These are phyloP conservation scores for Etheostoma cragini DNA, from an alignment of 2,113 vertebrate genomes.

Conservation along the genomic window DNA sequence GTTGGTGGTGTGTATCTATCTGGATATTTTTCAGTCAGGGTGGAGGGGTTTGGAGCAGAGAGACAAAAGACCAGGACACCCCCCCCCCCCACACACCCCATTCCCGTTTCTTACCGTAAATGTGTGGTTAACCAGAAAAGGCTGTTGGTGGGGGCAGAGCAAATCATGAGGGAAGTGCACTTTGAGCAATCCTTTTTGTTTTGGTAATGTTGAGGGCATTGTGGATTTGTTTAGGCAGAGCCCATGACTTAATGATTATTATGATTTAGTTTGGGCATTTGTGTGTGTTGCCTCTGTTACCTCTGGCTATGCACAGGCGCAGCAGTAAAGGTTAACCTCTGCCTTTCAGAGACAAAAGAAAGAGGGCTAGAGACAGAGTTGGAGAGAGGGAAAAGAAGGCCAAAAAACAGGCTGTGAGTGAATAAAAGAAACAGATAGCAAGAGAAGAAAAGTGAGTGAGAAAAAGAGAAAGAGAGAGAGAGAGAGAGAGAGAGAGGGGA, in stretches of 20 bases:
- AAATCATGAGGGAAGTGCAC: slow-evolving; percentile 51
- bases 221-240: slow-evolving; percentile 52
- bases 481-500: slow-evolving; percentile 29
- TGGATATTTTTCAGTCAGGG: slow-evolving; percentile 48
- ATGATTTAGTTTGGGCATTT: slow-evolving; percentile 38
- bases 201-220: slow-evolving; percentile 51
- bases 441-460: slow-evolving; percentile 35
- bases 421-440: slow-evolving; percentile 69
- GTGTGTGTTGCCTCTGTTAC: slow-evolving; percentile 13
- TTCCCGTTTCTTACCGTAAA: slow-evolving; percentile 79
- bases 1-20: slow-evolving; percentile 31
- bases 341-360: slow-evolving; percentile 14
- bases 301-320: slow-evolving; percentile 19
- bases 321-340: slow-evolving; percentile 18
- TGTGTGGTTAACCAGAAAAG: slow-evolving; percentile 83
- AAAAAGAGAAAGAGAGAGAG: slow-evolving; percentile 19
- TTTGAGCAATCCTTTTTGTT: slow-evolving; percentile 51
- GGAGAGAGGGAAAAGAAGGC: slow-evolving; percentile 38
- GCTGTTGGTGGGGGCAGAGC: slow-evolving; percentile 70
- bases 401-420: slow-evolving; percentile 59
- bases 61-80: slow-evolving; percentile 49
- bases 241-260: slow-evolving; percentile 40
- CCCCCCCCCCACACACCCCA: slow-evolving; percentile 45
- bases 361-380: slow-evolving; percentile 27
- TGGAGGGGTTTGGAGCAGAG: slow-evolving; percentile 25